Base-by-base conservation (phyloP, 1,140 invertebrate species). In the Heliothis virescens region DNA sequence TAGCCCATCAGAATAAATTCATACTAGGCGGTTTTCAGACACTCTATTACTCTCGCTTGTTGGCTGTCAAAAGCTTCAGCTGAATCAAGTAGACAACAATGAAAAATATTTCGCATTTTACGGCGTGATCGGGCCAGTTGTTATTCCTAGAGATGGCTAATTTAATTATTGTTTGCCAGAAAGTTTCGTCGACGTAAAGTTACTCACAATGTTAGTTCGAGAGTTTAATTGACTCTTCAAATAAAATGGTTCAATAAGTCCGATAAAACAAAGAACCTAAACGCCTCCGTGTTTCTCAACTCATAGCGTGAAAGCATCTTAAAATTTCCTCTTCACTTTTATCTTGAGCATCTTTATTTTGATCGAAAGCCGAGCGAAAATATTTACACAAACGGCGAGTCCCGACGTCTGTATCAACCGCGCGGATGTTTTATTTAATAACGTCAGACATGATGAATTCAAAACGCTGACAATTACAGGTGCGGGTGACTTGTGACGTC, bases 401-500 rank as follows among this genome's bases (percentile, higher is more conserved):
- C 34, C 34, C 41, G 21, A n/a, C 65, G 65, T 26, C 67, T 26
- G 67, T 71, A 71, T 71, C 67, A 71, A 29, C 67, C 60, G 62
- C 47, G 13, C 48, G 18, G 63, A 67, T 53, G 59, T 65, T 65
- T 65, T 77, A 53, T 77, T 77, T 65, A 77, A 77, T 77, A 77
- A 77, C 59, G 47, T 62, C 74, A 34, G 71, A 78, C 74, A 77
- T 81, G 79, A 77, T 81, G 77, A 82, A 79, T 82, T 79, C 72
- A 67, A 67, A 60, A 67, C 62, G 81, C 65, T 76, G 81, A 80
- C 81, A 83, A 80, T 83, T 80, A 79, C 82, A 83, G 82, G 82
- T 83, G 82, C 41, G 81, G 21, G 48, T 79, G 81, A 79, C 62
- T 78, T 41, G 74, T 65, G 74, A 77, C 60, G 60, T 77, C 74